Conservation (phyloP, 2,888 invertebrate species). For the Craniophora ligustri region DNA sequence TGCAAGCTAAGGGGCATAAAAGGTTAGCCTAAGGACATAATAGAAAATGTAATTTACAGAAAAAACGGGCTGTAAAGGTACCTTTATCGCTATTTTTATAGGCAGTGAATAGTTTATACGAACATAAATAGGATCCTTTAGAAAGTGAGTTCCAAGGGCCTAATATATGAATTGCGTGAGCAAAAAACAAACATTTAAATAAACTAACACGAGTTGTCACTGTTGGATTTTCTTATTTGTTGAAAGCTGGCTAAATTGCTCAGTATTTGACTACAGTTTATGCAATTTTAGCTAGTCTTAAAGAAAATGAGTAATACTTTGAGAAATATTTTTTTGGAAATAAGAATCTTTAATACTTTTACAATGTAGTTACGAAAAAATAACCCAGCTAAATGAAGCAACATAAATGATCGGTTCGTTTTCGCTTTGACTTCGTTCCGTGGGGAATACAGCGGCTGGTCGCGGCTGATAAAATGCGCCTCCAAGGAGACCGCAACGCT, state of each 20-base stretch:
- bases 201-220: too few species aligned
- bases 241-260: too few species aligned
- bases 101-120: conserved; percentile 48
- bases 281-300: too few species aligned
- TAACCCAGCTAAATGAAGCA: conserved; percentile 49
- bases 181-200: neutral
- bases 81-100: conserved; percentile 48
- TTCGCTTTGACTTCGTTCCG: conserved; percentile 32
- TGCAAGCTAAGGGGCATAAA: conserved; percentile 44
- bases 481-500: conserved; percentile 35
- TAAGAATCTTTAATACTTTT: neutral
- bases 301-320: too few species aligned
- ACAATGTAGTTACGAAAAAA: conserved; percentile 20
- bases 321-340: neutral
- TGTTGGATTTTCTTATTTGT: too few species aligned
- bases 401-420: conserved; percentile 44
- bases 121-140: conserved; percentile 16
- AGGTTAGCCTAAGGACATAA: conserved; percentile 46
- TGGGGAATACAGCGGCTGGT: conserved; percentile 43
- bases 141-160: neutral
- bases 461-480: conserved; percentile 54
- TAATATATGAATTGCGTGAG: neutral
- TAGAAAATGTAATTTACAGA: conserved; percentile 50
- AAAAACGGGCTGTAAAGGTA: conserved; percentile 40
- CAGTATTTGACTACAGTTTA: too few species aligned